Evolutionary conservation across 2,888 invertebrate genomes (phyloP).

Genomic region (Ennomos fuscantarius): DNA sequence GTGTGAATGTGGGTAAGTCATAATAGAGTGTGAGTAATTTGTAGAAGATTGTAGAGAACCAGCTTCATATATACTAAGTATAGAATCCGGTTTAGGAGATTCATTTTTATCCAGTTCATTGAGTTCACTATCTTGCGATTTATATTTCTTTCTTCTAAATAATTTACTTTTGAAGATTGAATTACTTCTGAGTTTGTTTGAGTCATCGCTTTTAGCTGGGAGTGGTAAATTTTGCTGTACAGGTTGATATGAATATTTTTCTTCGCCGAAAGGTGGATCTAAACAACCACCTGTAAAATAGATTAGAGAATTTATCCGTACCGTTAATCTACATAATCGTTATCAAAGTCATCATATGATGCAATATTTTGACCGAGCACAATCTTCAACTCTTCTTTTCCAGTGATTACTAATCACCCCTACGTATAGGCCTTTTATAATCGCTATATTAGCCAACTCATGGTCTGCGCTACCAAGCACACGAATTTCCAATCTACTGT

Average conservation of each 20-base stretch:
- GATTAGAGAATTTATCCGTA: background rate
- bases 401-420: too few species aligned
- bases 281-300: conserved; percentile 68
- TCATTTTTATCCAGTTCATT: conserved; percentile 28
- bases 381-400: too few species aligned
- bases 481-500: too few species aligned
- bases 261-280: conserved; percentile 74
- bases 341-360: too few species aligned
- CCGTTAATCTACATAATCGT: too few species aligned
- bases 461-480: too few species aligned
- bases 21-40: conserved; percentile 56
- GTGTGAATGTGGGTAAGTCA: conserved; percentile 66
- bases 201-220: conserved; percentile 6
- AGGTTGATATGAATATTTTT: conserved; percentile 63
- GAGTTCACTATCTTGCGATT: conserved; percentile 16
- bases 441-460: too few species aligned
- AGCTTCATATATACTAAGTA: conserved; percentile 42
- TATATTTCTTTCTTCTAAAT: conserved; percentile 40
- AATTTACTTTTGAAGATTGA: conserved; percentile 40
- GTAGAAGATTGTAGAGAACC: conserved; percentile 36
- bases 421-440: too few species aligned
- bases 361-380: too few species aligned
- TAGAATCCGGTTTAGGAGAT: conserved; percentile 36
- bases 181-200: conserved; percentile 25
- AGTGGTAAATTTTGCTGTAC: conserved; percentile 18